These are phyloP conservation scores for Siderastrea radians DNA, from an alignment of 92 coral and sea anemone species.

Conservation along the genomic window DNA sequence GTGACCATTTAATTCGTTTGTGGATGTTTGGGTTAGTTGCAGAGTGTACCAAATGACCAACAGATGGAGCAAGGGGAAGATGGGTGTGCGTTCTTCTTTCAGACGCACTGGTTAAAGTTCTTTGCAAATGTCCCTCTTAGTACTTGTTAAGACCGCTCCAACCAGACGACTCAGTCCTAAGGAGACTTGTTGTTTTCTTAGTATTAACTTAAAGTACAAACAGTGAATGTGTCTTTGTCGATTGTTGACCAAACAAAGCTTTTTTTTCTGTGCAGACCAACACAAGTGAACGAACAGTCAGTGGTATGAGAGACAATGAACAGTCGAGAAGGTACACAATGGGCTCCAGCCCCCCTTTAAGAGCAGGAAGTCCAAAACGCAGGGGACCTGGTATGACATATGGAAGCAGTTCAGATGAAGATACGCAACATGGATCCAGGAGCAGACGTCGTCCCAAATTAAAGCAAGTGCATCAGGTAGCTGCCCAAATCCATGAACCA, in stretches of 20 bases:
- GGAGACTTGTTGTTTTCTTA: too few species aligned
- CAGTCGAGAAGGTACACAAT: background rate
- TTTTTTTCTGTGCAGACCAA: slow-evolving; percentile 8
- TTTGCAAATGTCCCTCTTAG: background rate
- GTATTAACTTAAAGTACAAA: too few species aligned
- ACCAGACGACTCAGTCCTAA: too few species aligned
- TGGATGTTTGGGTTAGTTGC: background rate
- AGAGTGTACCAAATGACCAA: background rate
- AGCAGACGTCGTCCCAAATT: background rate
- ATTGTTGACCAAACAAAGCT: background rate
- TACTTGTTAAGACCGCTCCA: background rate
- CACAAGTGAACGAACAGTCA: background rate
- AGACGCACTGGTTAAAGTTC: background rate
- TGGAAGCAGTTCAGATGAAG: slow-evolving; percentile 42
- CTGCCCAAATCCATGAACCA: slow-evolving; percentile 14
- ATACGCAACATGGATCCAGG: background rate
- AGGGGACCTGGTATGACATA: background rate
- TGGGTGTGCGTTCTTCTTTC: background rate
- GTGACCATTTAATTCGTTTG: background rate
- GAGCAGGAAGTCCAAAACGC: slow-evolving; percentile 9
- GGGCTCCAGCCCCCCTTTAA: background rate
- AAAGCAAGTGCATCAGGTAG: background rate
- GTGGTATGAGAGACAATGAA: slow-evolving; percentile 12
- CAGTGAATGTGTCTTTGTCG: background rate
- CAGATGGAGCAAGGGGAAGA: background rate